Conservation (phyloP, 2,113 vertebrate species). For the Thermophis baileyi region DNA sequence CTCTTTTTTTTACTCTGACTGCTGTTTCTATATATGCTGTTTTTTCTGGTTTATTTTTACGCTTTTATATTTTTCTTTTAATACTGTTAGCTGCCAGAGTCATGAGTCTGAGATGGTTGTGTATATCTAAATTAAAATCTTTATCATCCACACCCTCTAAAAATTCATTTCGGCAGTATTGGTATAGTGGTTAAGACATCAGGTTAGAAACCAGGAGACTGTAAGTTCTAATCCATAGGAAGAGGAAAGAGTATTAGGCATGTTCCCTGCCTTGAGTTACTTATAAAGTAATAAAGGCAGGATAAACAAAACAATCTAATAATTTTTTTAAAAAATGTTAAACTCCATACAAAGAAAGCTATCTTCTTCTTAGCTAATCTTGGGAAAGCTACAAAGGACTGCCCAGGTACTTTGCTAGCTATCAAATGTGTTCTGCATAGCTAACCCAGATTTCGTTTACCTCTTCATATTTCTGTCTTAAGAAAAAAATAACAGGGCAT, state of each 20-base stretch:
- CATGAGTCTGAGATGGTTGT: not conserved
- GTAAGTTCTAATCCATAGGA: not conserved
- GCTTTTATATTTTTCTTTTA: not conserved
- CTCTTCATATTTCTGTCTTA: not conserved
- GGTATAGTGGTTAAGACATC: not conserved
- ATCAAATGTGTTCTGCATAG: not conserved
- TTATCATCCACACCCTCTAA: not conserved
- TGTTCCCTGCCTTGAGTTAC: not conserved
- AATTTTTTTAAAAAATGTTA: not conserved
- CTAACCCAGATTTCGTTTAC: not conserved
- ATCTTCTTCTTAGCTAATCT: slow-evolving; percentile 1
- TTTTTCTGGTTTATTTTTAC: not conserved
- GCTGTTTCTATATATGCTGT: not conserved
- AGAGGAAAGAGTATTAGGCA: not conserved
- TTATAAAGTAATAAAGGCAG: not conserved
- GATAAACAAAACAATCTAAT: not conserved
- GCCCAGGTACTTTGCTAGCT: slow-evolving; percentile 28
- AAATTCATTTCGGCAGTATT: not conserved
- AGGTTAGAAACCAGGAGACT: not conserved
- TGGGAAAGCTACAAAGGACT: slow-evolving; percentile 16
- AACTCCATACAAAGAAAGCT: not conserved
- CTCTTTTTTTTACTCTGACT: not conserved
- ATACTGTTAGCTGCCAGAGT: not conserved
- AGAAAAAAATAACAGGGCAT: not conserved
- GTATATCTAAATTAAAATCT: not conserved